A percentile compares a stretch with the other conserved stretches of the same genome.
Conservation (phyloP, 64 coral and sea anemone species). For the Astreopora myriophthalma region DNA sequence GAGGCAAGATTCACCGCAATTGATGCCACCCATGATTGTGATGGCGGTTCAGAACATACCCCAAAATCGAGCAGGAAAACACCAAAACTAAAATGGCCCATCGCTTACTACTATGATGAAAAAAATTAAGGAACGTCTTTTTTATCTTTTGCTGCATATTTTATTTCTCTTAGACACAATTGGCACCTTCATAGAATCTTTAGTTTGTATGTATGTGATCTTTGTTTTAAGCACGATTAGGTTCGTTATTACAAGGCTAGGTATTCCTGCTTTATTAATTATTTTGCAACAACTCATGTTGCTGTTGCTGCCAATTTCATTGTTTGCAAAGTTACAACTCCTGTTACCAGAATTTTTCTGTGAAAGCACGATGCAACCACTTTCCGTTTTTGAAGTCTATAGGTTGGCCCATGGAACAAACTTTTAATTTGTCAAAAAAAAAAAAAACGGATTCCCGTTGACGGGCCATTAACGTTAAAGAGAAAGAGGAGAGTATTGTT, state of each 20-base stretch:
- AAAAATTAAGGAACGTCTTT: not conserved
- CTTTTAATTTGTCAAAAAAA: constrained; percentile 27
- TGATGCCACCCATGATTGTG: not conserved
- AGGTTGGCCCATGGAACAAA: constrained; percentile 51
- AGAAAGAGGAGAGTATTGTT: constrained; percentile 6
- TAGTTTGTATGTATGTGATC: constrained; percentile 23
- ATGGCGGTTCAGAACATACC: constrained; percentile 8
- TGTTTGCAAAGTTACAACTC: constrained; percentile 21
- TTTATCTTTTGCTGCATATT: constrained; percentile 23
- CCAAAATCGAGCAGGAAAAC: constrained; percentile 3
- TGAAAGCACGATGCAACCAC: constrained; percentile 44
- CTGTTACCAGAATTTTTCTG: constrained; percentile 34
- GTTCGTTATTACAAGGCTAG: not conserved
- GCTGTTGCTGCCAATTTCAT: constrained; percentile 19
- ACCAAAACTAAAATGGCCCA: not conserved
- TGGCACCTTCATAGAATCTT: not conserved
- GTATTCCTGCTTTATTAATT: not conserved
- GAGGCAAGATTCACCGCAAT: not conserved
- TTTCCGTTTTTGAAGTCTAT: constrained; percentile 45
- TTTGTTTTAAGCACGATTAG: constrained; percentile 10
- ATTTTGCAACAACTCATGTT: constrained; percentile 19
- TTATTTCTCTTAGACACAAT: constrained; percentile 25
- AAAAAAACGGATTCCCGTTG: not conserved
- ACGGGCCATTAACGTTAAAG: not conserved
- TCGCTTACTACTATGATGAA: constrained; percentile 14